Conservation (phyloP, 1,140 invertebrate genomes). For the Drosophila triauraria region DNA sequence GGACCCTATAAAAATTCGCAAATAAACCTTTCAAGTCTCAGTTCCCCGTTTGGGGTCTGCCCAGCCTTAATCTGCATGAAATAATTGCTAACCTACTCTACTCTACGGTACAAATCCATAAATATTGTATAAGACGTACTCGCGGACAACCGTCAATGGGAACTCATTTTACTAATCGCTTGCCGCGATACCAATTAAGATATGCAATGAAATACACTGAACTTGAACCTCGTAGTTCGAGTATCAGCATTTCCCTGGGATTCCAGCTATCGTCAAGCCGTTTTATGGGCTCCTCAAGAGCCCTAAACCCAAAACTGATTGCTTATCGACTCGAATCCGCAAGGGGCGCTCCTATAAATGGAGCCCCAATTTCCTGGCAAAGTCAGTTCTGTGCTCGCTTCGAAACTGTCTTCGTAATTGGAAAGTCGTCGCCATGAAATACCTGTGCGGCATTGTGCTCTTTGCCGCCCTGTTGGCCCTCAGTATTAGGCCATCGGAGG, state of each 20-base stretch:
- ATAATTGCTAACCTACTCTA: not conserved
- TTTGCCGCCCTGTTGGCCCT: conserved; percentile 38
- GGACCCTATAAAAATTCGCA: conserved; percentile 18
- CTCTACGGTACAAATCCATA: conserved; percentile 42
- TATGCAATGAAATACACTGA: conserved; percentile 14
- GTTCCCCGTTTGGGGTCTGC: conserved; percentile 9
- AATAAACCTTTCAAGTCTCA: conserved; percentile 12
- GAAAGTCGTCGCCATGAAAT: conserved; percentile 39
- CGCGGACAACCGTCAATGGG: conserved; percentile 20
- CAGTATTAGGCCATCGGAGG: conserved; percentile 34
- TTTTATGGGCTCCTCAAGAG: conserved; percentile 32
- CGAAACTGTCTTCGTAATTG: conserved; percentile 12
- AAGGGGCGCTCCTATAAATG: conserved; percentile 36
- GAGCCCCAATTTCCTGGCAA: not conserved
- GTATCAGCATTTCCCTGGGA: conserved; percentile 16
- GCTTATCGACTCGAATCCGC: conserved; percentile 17
- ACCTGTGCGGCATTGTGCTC: conserved; percentile 34
- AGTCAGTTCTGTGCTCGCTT: conserved; percentile 36
- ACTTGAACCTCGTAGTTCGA: conserved; percentile 37
- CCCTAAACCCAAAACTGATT: conserved; percentile 24
- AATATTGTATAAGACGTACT: conserved; percentile 24
- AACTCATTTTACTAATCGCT: conserved; percentile 46
- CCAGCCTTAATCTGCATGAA: conserved; percentile 1
- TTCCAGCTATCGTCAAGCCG: conserved; percentile 21
- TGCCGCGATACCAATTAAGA: conserved; percentile 24